Evolutionary conservation across 2,113 vertebrate genomes (phyloP), one percentile per base, ranked within the genome.

Genomic region (Megaceryle torquata): DNA sequence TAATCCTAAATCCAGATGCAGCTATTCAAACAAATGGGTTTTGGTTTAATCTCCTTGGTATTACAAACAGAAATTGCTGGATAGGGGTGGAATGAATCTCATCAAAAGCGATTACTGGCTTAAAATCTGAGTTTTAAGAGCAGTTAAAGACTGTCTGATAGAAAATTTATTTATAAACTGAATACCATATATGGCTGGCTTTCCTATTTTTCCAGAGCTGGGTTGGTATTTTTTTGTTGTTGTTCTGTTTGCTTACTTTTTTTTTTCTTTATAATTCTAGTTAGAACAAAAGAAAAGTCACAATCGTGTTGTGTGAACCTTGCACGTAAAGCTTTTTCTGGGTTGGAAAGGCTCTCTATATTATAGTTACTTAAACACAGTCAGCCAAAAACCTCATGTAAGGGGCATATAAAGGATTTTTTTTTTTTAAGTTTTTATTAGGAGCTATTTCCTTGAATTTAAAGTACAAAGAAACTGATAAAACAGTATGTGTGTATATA

Each of bases 1-100:
- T 91, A 96, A 96, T 96, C 91, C 81, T 50, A 78, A 94, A 89
- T 82, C 74, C 88, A 69, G 86, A 82, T 86, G 86, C 80, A 92
- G 41, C 80, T 84, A 48, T 94, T 86, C 61, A 86, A 87, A 84
- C 15, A 11, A 86, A 69, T 0, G 48, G 24, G 24, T 88, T 95
- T 37, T 86, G 86, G 61, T 89, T 92, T 96, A 89, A 97, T 93
- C 92, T 93, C 74, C 51, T 28, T 90, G 64, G 46, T 59, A 67
- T 57, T 88, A 82, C 0, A 0, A 78, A 53, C 76, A 93, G 88
- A 83, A 94, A 90, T 83, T 78, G 61, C 63, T 95, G 61, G 80
- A 72, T 61, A 43, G n/a, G 39, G 53, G 61, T 71, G 41, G 93
- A 84, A 77, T 10, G 13, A 75, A 94, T 95, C 60, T 93, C 72